phyloP scores from a whole-genome alignment of 2,888 invertebrate species.

The Eutolmus rufibarbis region DNA sequence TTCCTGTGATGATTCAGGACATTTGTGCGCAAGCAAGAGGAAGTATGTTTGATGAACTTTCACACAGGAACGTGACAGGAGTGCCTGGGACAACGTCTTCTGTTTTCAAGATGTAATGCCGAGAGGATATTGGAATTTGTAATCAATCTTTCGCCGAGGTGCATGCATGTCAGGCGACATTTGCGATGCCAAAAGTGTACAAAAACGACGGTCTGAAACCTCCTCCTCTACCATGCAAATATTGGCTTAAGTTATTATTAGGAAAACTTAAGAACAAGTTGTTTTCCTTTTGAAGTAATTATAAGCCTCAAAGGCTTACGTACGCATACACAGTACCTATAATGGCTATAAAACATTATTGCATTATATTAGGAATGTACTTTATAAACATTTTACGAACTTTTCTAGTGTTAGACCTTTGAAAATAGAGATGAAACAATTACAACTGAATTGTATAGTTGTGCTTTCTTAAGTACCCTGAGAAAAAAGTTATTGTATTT shows the following conservation, averaged over 20 bases:
- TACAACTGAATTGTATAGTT: not conserved
- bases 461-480: no score
- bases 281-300: not conserved
- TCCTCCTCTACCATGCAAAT: not conserved
- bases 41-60: conserved; percentile 34
- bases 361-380: no score
- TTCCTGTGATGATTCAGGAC: conserved; percentile 26
- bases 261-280: not conserved
- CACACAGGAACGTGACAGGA: not conserved
- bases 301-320: not conserved
- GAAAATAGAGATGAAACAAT: not conserved
- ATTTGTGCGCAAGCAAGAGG: not conserved
- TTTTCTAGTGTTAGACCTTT: not conserved
- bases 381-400: not conserved
- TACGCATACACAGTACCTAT: not conserved
- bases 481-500: no score
- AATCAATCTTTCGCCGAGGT: conserved; percentile 11
- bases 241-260: not conserved
- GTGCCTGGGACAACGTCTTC: not conserved
- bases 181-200: not conserved
- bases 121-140: conserved; percentile 29
- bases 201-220: not conserved
- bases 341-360: no score
- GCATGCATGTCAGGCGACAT: not conserved
- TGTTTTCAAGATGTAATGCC: not conserved